Evolutionary conservation across 2,888 invertebrate genomes (phyloP), one percentile per base, ranked within the genome.

Genomic region (Acleris literana): DNA sequence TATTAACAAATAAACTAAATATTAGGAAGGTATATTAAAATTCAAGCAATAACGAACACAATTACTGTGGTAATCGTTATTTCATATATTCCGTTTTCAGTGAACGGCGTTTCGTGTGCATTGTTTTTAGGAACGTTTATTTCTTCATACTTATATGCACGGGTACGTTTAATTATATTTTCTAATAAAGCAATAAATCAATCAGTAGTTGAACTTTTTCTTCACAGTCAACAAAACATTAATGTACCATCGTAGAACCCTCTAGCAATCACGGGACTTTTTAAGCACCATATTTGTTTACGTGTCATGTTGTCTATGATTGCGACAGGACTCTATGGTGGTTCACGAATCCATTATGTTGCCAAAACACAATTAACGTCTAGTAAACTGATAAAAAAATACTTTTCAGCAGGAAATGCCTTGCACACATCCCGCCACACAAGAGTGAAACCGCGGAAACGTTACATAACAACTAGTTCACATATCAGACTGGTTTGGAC

Each of bases 371-470:
- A n/a, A 7, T 17, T 46, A 46, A 46, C 17, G 3, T 5, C 39
- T 3, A 6, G 22, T 43, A 25, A 56, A 57, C 17, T 49, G 0
- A 17, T 13, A 22, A 46, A 17, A 11, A 54, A 61, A 13, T 16
- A 52, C 51, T 51, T 55, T 56, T 51, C 57, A 57, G 52, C 44
- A 51, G 25, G 46, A 51, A 44, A 55, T 29, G 29, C 44, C 7
- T 44, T 54, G 49, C 22, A 54, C 48, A 59, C 53, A 64, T 64
- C 53, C 59, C 39, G 33, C 17, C 55, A 13, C 49, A 60, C 55
- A 56, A 58, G 64, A 70, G 68, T 58, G 66, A 70, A 68, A 70
- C 64, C 65, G 60, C 70, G 68, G 68, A 70, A 70, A 63, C 54
- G 53, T 64, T 59, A 64, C 57, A 43, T 68, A 63, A 68, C 22